Conservation (phyloP, 2,888 invertebrate genomes). For the Dione juno region DNA sequence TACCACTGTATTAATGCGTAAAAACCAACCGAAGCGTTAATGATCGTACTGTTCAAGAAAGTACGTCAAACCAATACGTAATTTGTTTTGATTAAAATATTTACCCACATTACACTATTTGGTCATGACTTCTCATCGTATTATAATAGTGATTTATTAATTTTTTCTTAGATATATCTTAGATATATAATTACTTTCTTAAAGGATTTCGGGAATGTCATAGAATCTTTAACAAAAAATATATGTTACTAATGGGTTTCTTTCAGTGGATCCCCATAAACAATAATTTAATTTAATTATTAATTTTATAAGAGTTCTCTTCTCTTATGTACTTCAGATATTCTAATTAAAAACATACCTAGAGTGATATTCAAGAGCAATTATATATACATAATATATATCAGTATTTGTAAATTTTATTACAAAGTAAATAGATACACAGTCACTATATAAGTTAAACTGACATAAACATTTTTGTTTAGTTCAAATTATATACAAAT, state of each 20-base stretch:
- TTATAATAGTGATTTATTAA: background rate
- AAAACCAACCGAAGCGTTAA: slow-evolving; percentile 1
- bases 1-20: background rate
- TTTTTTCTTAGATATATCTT: background rate
- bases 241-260: too few species aligned
- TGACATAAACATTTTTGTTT: slow-evolving; percentile 20
- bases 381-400: too few species aligned
- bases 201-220: too few species aligned
- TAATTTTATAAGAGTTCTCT: background rate
- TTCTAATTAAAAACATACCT: slow-evolving; percentile 41
- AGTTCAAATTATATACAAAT: slow-evolving; percentile 29
- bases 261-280: too few species aligned
- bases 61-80: slow-evolving; percentile 5
- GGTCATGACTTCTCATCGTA: background rate
- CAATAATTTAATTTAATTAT: too few species aligned
- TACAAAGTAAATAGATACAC: slow-evolving; percentile 34
- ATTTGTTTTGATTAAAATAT: slow-evolving; percentile 4
- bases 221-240: too few species aligned
- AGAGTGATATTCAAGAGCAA: slow-evolving; percentile 69
- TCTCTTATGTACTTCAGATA: background rate
- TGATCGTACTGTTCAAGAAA: background rate
- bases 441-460: slow-evolving; percentile 28
- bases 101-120: background rate
- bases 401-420: slow-evolving; percentile 61
- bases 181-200: too few species aligned